Base-by-base conservation (phyloP, 2,888 invertebrate genomes). In the Ormyrus rosae region DNA sequence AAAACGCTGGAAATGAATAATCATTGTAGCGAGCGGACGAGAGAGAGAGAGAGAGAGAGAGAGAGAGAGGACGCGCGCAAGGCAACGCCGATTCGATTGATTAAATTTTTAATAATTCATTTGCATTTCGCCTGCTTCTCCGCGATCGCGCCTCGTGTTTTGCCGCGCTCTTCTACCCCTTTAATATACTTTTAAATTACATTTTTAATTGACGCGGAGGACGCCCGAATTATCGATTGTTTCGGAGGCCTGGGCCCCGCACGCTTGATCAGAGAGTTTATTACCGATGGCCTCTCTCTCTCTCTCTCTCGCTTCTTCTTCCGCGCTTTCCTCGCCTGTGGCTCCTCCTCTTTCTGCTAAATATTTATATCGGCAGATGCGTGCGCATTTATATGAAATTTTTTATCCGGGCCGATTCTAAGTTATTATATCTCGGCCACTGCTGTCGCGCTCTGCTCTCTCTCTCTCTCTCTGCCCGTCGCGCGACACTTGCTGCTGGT, bases 61-160 rank as follows among this genome's bases (percentile, higher is more conserved):
- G 4, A 51, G 60, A 10, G 61, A 9, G 61, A 51, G 61, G 80
- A 79, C n/a, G 51, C 7, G 85, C 85, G 84, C 86, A 87, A 88
- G 88, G 87, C 86, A 87, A 85, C 85, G 86, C 86, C 87, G 89
- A 90, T 90, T 88, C 89, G 89, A 90, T 90, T 90, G 90, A 90
- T 90, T 90, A 89, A 89, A 90, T 90, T 90, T 90, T 90, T 90
- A 89, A 89, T 89, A 90, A 89, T 90, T 89, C 89, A 90, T 90
- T 90, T 90, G 88, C 89, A 89, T 90, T 82, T 88, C 87, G 85
- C 83, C 86, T 86, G 86, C 85, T 80, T 74, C 78, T 73, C 79
- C 67, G 75, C 69, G 67, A 13, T 61, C 64, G 60, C 45, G 69
- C 74, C 34, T 60, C 73, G 55, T 73, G 75, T 78, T 80, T 82